Conservation (phyloP, 2,797 vertebrate genomes). For the Pangasius krempfi region DNA sequence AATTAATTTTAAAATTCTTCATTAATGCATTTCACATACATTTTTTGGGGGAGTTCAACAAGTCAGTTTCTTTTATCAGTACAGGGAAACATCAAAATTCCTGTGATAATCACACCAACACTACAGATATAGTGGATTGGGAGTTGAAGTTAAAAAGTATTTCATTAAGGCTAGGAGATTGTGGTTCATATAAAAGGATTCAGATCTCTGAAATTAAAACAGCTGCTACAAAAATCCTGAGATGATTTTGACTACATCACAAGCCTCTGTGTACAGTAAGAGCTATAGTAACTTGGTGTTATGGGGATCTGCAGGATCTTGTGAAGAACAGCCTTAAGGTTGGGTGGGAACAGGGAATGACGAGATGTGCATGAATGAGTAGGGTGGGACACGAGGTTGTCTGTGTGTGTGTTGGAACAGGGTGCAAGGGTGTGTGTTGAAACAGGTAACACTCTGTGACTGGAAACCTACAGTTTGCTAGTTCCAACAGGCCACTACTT, state of each 20-base stretch:
- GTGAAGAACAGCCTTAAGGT: constrained; percentile 42
- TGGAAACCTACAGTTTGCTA: constrained; percentile 5
- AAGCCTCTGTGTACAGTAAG: background rate
- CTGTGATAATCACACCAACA: background rate
- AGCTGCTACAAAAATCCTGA: constrained; percentile 15
- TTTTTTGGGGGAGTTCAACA: background rate
- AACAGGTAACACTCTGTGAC: constrained; percentile 26
- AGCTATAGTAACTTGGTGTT: background rate
- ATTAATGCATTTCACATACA: background rate
- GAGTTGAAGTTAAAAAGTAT: background rate
- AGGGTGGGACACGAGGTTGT: constrained; percentile 19
- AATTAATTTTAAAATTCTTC: background rate
- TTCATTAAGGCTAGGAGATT: background rate
- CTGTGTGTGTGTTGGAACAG: constrained; percentile 19
- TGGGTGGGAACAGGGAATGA: constrained; percentile 38
- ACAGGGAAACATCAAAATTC: background rate
- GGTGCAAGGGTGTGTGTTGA: constrained; percentile 22
- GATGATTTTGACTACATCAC: background rate
- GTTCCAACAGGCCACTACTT: constrained; percentile 14
- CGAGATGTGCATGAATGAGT: constrained; percentile 42
- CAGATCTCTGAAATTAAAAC: background rate
- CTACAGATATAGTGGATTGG: background rate
- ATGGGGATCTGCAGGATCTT: constrained; percentile 39
- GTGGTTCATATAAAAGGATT: background rate
- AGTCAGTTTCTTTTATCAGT: background rate